Base-by-base conservation (phyloP, 2,113 vertebrate species). In the Elephantulus edwardii region DNA sequence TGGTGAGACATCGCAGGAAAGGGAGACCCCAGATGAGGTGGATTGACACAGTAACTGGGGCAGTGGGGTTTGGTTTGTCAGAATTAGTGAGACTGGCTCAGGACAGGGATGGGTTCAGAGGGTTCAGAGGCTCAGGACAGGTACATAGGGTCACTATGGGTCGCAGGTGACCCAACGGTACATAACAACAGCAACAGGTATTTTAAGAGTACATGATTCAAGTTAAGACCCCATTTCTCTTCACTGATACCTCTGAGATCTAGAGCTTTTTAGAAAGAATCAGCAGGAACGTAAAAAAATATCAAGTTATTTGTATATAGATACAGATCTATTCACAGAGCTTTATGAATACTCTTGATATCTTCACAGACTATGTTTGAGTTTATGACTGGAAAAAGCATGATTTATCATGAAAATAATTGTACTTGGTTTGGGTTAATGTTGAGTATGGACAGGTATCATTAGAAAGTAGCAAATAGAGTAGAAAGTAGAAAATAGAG, bases 221-320 rank as follows among this genome's bases (percentile, higher is more conserved):
- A 14, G 30, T 62, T 58, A 75, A 83, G 6, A 10, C 30, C 78
- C 22, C 0, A 64, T 64, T 79, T 33, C 26, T 30, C 26, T 26
- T 83, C 12, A 22, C 10, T 66, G 11, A 60, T 46, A 24, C 35
- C 5, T 79, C 82, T 38, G 52, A 10, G 0, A 56, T 54, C 48
- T 38, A 81, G 52, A 86, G 66, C 54, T 20, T 85, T 87, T n/a
- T 28, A 6, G 44, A 26, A 71, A 33, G 94, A 94, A 72, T 8
- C n/a, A 80, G 26, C 35, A 60, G 78, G 83, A 74, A 68, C 8
- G 74, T 42, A 86, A 70, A 72, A 86, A 76, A 86, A 72, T 12
- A 24, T 26, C 26, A 74, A 82, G 62, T 54, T 12, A 16, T 70
- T 81, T 38, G 56, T n/a, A 68, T 3, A 64, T 24, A 74, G 22